These are phyloP conservation scores for Platyrinchus mystaceus DNA, from an alignment of 2,797 vertebrate genomes.

Conservation along the genomic window DNA sequence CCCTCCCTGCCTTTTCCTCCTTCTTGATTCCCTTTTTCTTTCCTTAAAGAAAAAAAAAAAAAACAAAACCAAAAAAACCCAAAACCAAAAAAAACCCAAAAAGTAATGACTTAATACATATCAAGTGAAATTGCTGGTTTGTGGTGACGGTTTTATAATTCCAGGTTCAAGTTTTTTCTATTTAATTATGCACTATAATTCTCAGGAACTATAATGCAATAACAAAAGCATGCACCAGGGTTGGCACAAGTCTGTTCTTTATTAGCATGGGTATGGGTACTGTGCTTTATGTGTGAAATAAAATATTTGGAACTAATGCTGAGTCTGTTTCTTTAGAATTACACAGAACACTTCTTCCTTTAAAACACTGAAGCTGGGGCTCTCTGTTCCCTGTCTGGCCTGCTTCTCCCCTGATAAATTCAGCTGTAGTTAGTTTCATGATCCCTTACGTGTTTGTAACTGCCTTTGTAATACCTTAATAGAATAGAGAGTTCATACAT, in stretches of 20 bases:
- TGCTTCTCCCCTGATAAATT: constrained; percentile 62
- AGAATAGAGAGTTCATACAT: constrained; percentile 50
- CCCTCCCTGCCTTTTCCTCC: not conserved
- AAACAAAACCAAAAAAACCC: not conserved
- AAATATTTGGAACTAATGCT: constrained; percentile 83
- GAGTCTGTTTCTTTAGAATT: constrained; percentile 69
- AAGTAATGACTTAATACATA: constrained; percentile 89
- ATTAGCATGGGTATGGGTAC: constrained; percentile 85
- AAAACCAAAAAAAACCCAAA: not conserved
- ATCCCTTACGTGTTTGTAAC: constrained; percentile 55
- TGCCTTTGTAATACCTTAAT: constrained; percentile 73
- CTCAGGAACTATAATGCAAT: constrained; percentile 92
- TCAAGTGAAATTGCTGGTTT: constrained; percentile 88
- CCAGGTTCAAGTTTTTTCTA: constrained; percentile 86
- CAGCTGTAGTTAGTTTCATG: constrained; percentile 50
- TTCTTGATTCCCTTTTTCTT: not conserved
- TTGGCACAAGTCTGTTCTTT: constrained; percentile 88
- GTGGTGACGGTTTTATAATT: constrained; percentile 92
- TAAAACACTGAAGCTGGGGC: constrained; percentile 35
- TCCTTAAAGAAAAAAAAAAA: not conserved
- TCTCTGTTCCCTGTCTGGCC: constrained; percentile 39
- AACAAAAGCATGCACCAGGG: constrained; percentile 84
- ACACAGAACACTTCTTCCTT: constrained; percentile 50
- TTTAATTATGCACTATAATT: constrained; percentile 93
- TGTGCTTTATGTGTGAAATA: constrained; percentile 89